Base-by-base conservation (phyloP, 2,113 vertebrate genomes). In the Heliornis fulica region DNA sequence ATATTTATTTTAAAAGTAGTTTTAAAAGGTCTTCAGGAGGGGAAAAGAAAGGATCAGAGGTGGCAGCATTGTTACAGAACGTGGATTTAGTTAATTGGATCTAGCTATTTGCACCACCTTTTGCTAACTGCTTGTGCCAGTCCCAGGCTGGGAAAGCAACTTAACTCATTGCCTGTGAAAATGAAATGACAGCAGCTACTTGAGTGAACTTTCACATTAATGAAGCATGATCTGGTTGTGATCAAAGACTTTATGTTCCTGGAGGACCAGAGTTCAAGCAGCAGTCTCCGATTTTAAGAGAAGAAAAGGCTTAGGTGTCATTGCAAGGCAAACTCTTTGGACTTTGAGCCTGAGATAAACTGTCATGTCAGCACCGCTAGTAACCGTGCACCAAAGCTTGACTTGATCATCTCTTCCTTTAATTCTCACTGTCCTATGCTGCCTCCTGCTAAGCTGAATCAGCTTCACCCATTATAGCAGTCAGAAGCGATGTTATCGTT, bases 111-210 rank as follows among this genome's bases (percentile, higher is more conserved):
- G 59, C 68, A 71, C 26, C 34, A 45, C 68, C 85, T 87, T 89
- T 74, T 78, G 13, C 91, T 86, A 46, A 78, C 64, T 78, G 94
- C 56, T 41, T 59, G 16, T 89, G 83, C 91, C 64, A 66, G 34
- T 91, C 32, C 38, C 4, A 5, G 89, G 38, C 68, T 78, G 56
- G 59, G 60, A 90, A 83, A 92, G 56, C 32, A 87, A 87, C 92
- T 95, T 84, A 92, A 71, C 72, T 71, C 94, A 46, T 59, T 92
- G 83, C 86, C 89, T 92, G 95, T 92, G 91, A 83, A 89, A 95
- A 94, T 92, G 80, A 93, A 93, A 94, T 64, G 89, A 94, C 94
- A 93, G 86, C 89, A 94, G 77, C 72, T 82, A 91, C 86, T 89
- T 1, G 28, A 89, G 60, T 91, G 93, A 91, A 87, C 89, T 75